Evolutionary conservation across 2,888 invertebrate genomes (phyloP).

Genomic region (Ennomos erosarius): DNA sequence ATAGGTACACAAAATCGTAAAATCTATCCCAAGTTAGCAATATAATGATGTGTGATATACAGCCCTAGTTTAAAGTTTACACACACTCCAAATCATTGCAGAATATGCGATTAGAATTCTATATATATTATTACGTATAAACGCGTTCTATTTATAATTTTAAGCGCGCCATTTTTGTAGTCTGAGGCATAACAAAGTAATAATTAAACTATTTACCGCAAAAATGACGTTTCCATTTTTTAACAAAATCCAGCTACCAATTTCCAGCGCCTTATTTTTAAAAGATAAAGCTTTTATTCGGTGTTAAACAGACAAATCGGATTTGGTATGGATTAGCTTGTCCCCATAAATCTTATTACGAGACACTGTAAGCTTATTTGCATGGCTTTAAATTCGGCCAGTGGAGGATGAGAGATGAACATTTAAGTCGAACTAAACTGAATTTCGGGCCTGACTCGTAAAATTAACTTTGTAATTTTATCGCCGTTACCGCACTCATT

Average conservation of each 20-base stretch:
- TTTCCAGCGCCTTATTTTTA: slow-evolving; percentile 45
- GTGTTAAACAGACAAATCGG: slow-evolving; percentile 63
- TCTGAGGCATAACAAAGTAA: background rate
- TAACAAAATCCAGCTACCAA: slow-evolving; percentile 30
- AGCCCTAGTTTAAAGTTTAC: too few species aligned
- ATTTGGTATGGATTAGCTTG: slow-evolving; percentile 62
- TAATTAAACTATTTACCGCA: slow-evolving; percentile 1
- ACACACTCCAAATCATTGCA: too few species aligned
- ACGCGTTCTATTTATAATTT: too few species aligned
- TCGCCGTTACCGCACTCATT: slow-evolving; percentile 20
- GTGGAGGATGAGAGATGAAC: slow-evolving; percentile 37
- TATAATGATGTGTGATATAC: too few species aligned
- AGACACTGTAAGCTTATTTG: slow-evolving; percentile 54
- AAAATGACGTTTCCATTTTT: slow-evolving; percentile 12
- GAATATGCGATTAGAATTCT: too few species aligned
- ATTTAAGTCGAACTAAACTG: slow-evolving; percentile 31
- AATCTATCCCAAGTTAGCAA: too few species aligned
- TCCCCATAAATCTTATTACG: slow-evolving; percentile 65
- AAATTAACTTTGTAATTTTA: slow-evolving; percentile 29
- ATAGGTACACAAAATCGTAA: too few species aligned
- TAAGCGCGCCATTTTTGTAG: too few species aligned
- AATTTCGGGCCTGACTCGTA: slow-evolving; percentile 25
- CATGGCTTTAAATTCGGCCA: slow-evolving; percentile 50
- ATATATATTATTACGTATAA: too few species aligned
- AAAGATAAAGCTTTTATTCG: slow-evolving; percentile 53